phyloP scores from a whole-genome alignment of 2,888 invertebrate species.

The Papilio gigon region DNA sequence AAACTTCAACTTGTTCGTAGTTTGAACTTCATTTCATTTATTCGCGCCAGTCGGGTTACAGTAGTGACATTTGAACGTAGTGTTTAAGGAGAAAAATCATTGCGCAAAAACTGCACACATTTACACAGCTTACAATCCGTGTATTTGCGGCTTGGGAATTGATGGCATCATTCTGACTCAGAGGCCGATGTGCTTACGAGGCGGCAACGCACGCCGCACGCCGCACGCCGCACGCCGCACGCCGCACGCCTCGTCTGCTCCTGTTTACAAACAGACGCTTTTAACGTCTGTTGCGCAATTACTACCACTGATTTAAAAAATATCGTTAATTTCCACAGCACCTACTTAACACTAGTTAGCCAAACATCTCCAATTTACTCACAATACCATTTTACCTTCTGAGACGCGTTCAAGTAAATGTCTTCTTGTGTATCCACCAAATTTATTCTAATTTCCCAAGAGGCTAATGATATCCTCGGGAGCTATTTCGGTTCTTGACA shows the following conservation, averaged over 20 bases:
- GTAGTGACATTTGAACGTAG: background rate
- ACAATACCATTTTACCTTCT: slow-evolving; percentile 15
- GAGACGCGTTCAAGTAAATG: slow-evolving; percentile 28
- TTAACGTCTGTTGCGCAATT: slow-evolving; percentile 41
- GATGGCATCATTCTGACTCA: slow-evolving; percentile 71
- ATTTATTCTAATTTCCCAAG: slow-evolving; percentile 76
- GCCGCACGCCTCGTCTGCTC: slow-evolving; percentile 51
- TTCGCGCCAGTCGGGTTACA: too few relatives aligned
- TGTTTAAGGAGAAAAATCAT: background rate
- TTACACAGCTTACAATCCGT: slow-evolving; percentile 30
- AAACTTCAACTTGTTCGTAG: too few relatives aligned
- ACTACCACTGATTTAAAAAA: slow-evolving; percentile 29
- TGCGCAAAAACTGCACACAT: slow-evolving; percentile 23
- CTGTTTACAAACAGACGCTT: slow-evolving; percentile 66
- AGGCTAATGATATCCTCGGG: slow-evolving; percentile 70
- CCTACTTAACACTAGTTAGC: slow-evolving; percentile 1
- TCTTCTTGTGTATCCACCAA: slow-evolving; percentile 51
- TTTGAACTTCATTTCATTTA: too few relatives aligned
- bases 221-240: slow-evolving; percentile 46
- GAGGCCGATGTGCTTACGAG: slow-evolving; percentile 48
- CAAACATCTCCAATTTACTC: slow-evolving; percentile 10
- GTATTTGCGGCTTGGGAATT: slow-evolving; percentile 48
- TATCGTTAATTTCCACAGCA: slow-evolving; percentile 28
- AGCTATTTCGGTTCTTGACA: slow-evolving; percentile 64
- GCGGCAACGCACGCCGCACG: slow-evolving; percentile 46